Evolutionary conservation across 2,888 invertebrate genomes (phyloP).

Genomic region (Ecdyonurus torrentis): DNA sequence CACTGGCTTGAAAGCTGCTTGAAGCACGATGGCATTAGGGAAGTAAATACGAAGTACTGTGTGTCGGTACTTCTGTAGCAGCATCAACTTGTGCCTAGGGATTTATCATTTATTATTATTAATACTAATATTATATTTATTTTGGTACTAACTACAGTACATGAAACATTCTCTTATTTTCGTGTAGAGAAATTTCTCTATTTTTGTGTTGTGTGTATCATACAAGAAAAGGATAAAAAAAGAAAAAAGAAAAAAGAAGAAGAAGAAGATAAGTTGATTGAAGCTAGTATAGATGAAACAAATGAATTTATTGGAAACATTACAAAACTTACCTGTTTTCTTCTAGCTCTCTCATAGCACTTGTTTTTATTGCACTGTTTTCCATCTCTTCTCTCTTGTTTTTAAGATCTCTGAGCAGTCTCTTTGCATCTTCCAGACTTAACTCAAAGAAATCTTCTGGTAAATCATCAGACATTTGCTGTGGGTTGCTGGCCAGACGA

Average conservation of each 20-base stretch:
- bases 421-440: constrained; percentile 63
- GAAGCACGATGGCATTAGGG: constrained; percentile 69
- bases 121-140: too few species aligned
- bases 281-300: too few species aligned
- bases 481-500: constrained; percentile 34
- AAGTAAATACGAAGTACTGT: constrained; percentile 66
- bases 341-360: neutral
- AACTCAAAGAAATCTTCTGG: constrained; percentile 82
- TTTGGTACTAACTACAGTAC: neutral
- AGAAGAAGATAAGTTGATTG: too few species aligned
- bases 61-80: neutral
- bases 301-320: too few species aligned
- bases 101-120: too few species aligned
- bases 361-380: neutral
- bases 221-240: too few species aligned
- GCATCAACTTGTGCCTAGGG: neutral
- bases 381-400: neutral
- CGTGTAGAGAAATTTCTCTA: too few species aligned
- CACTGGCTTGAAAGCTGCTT: constrained; percentile 64
- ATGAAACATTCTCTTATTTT: neutral
- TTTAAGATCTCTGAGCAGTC: constrained; percentile 55
- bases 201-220: too few species aligned
- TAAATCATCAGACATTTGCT: constrained; percentile 31
- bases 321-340: neutral
- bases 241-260: too few species aligned